Evolutionary conservation across 1,140 invertebrate species (phyloP).

Genomic region (Ridgeia piscesae): DNA sequence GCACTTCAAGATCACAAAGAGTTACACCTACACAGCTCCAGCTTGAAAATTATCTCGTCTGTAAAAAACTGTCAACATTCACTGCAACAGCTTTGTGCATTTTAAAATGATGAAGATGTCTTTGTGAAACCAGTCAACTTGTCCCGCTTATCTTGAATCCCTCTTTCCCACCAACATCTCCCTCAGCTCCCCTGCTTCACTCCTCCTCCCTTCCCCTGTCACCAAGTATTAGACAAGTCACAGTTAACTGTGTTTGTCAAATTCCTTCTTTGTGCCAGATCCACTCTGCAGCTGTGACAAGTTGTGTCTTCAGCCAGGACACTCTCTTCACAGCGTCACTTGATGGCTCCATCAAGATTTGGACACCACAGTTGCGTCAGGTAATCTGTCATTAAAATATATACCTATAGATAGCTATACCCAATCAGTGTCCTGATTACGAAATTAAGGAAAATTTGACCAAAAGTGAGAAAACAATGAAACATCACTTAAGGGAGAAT

Average conservation of each 20-base stretch:
- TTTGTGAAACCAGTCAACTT: too few species aligned
- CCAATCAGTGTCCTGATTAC: too few species aligned
- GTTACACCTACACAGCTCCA: too few species aligned
- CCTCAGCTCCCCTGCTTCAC: too few species aligned
- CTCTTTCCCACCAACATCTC: too few species aligned
- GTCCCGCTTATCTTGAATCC: too few species aligned
- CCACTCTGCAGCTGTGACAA: slow-evolving; percentile 32
- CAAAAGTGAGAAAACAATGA: slow-evolving; percentile 7
- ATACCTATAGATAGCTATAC: too few species aligned
- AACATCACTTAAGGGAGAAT: not conserved
- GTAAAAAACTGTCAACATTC: too few species aligned
- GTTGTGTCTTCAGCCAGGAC: slow-evolving; percentile 25
- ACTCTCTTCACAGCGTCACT: slow-evolving; percentile 36
- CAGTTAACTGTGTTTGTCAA: slow-evolving; percentile 4
- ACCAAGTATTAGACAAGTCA: slow-evolving; percentile 8
- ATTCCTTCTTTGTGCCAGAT: slow-evolving; percentile 31
- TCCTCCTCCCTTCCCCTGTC: not conserved
- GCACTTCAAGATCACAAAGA: too few species aligned
- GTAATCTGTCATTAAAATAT: not conserved
- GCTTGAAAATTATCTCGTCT: too few species aligned
- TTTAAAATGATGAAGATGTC: too few species aligned
- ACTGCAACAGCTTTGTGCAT: too few species aligned
- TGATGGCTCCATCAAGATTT: slow-evolving; percentile 43
- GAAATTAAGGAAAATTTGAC: not conserved
- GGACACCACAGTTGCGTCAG: slow-evolving; percentile 25